Evolutionary conservation across 2,888 invertebrate species (phyloP).

Genomic region (Volucella inflata): DNA sequence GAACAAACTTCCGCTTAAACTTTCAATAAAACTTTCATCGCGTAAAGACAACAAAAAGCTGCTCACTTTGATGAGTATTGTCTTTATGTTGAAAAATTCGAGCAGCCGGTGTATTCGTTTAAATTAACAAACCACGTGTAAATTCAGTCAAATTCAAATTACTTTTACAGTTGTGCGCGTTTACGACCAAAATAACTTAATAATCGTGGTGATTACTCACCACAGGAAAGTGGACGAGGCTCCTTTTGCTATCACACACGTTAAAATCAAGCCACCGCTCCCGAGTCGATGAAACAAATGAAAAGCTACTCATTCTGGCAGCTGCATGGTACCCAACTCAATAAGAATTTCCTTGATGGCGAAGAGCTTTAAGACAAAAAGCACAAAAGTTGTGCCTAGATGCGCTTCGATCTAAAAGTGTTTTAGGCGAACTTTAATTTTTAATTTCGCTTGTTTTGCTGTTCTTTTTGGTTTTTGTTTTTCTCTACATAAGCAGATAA

Average conservation of each 20-base stretch:
- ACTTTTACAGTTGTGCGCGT: not conserved
- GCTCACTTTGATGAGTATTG: not conserved
- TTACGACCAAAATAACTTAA: not conserved
- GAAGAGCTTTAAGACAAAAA: conserved; percentile 59
- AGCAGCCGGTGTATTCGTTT: no score
- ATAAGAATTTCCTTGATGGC: conserved; percentile 58
- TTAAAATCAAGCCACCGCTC: conserved; percentile 29
- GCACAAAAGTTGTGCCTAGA: conserved; percentile 33
- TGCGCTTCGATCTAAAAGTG: conserved; percentile 60
- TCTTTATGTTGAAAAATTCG: not conserved
- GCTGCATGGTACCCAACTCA: conserved; percentile 41
- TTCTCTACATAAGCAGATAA: no score
- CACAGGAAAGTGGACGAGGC: not conserved
- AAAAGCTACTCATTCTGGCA: conserved; percentile 52
- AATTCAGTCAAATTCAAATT: conserved; percentile 1
- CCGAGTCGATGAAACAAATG: conserved; percentile 53
- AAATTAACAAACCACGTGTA: not conserved
- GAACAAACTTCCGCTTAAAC: conserved; percentile 16
- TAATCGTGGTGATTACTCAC: not conserved
- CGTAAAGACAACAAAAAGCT: conserved; percentile 35
- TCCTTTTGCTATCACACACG: not conserved
- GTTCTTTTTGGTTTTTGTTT: not conserved
- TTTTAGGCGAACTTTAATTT: conserved; percentile 7
- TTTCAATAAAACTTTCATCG: conserved; percentile 52
- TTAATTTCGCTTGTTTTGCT: not conserved